These are phyloP conservation scores for human DNA, from an alignment of 2,113 vertebrate genomes.

Conservation along the genomic window DNA sequence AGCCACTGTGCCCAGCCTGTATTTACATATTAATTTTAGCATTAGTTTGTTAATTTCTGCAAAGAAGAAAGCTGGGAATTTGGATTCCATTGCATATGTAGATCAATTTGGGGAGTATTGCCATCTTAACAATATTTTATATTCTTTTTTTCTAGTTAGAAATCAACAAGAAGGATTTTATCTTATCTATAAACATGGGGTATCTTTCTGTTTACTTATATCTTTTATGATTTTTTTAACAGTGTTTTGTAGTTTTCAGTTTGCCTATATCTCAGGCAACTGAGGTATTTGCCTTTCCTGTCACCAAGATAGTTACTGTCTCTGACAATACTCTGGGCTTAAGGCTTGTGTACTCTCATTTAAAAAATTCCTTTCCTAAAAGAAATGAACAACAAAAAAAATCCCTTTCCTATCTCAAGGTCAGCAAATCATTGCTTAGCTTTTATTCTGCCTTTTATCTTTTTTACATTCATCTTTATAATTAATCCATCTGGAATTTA, in stretches of 20 bases:
- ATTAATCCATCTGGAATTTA: background rate
- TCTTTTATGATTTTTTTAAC: too few species aligned
- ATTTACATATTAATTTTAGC: background rate
- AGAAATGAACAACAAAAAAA: background rate
- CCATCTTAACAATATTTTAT: too few species aligned
- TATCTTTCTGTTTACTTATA: background rate
- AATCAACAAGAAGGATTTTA: too few species aligned
- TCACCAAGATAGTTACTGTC: background rate
- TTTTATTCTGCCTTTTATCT: background rate
- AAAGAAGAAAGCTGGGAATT: too few species aligned
- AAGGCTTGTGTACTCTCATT: constrained; percentile 10
- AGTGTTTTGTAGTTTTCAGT: too few species aligned
- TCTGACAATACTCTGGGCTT: background rate
- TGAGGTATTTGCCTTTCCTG: background rate
- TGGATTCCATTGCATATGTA: too few species aligned
- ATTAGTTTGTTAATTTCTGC: too few species aligned
- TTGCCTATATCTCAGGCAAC: background rate
- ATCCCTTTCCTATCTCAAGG: background rate
- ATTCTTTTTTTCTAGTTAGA: too few species aligned
- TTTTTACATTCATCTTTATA: background rate
- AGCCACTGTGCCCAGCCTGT: too few species aligned
- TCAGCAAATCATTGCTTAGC: background rate
- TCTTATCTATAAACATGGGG: too few species aligned
- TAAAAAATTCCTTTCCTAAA: background rate
- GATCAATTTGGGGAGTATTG: too few species aligned